Conservation (phyloP, 2,113 vertebrate species). For the Sisor rabdophorus region DNA sequence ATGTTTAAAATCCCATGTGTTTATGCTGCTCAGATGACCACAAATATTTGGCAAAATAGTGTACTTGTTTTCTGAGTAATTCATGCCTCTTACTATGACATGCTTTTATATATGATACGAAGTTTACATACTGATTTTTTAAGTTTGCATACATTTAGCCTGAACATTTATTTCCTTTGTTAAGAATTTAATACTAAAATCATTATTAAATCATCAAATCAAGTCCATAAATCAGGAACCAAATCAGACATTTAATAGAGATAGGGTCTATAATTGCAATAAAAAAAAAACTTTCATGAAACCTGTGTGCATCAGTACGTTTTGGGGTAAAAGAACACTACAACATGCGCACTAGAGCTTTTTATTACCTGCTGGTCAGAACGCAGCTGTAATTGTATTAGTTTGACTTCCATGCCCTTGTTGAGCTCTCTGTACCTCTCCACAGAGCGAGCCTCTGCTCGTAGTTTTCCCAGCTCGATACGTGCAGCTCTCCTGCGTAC, state of each 20-base stretch:
- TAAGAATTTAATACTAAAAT: neutral
- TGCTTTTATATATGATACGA: too few relatives aligned
- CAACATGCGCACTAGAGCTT: neutral
- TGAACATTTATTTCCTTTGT: neutral
- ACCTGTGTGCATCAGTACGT: neutral
- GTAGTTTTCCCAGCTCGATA: conserved; percentile 63
- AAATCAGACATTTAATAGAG: neutral
- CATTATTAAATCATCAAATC: too few relatives aligned
- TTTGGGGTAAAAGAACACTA: neutral
- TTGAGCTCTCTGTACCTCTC: conserved; percentile 71
- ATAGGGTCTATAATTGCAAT: neutral
- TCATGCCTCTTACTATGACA: too few relatives aligned
- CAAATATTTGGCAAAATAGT: too few relatives aligned
- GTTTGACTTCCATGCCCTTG: conserved; percentile 75
- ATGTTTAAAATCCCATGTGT: too few relatives aligned
- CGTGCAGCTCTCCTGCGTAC: conserved; percentile 62
- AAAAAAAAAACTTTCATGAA: neutral
- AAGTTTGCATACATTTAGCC: neutral
- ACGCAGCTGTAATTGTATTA: conserved; percentile 71
- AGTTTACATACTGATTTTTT: too few relatives aligned
- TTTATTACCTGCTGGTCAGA: conserved; percentile 66
- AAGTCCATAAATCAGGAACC: neutral
- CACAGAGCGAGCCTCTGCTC: conserved; percentile 62
- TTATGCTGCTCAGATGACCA: too few relatives aligned
- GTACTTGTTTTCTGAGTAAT: too few relatives aligned